phyloP scores from a whole-genome alignment of 2,888 invertebrate genomes.

The Tenodera sinensis region DNA sequence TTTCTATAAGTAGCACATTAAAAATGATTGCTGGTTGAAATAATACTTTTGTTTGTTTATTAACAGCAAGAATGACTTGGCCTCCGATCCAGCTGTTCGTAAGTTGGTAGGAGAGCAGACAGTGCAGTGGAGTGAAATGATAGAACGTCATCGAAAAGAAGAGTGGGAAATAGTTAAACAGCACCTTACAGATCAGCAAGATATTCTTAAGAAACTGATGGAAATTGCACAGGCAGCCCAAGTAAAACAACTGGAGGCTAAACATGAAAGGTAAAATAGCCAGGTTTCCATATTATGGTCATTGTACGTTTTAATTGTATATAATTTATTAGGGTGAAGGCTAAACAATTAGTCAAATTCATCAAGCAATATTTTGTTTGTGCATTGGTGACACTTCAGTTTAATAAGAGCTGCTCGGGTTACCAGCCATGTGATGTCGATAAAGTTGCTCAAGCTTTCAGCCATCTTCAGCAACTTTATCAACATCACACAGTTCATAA shows the following conservation, averaged over 20 bases:
- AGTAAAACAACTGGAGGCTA: conserved; percentile 83
- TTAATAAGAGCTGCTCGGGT: too few relatives aligned
- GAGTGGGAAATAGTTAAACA: conserved; percentile 77
- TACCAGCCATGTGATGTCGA: too few relatives aligned
- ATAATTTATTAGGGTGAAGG: too few relatives aligned
- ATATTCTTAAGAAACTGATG: conserved; percentile 71
- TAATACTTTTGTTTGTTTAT: background rate
- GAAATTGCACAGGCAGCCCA: conserved; percentile 76
- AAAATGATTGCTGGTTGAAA: too few relatives aligned
- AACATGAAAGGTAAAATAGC: conserved; percentile 69
- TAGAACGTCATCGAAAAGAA: conserved; percentile 76
- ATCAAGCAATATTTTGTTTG: too few relatives aligned
- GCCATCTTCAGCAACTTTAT: too few relatives aligned
- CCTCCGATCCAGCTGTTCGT: conserved; percentile 72
- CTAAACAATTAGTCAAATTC: too few relatives aligned
- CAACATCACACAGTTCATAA: too few relatives aligned
- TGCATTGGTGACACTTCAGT: too few relatives aligned
- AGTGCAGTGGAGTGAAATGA: conserved; percentile 89
- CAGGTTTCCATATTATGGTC: background rate
- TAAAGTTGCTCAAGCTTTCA: too few relatives aligned
- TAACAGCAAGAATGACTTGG: conserved; percentile 73
- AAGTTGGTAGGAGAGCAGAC: conserved; percentile 90
- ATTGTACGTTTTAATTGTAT: background rate
- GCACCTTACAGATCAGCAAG: conserved; percentile 52
- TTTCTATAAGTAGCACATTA: too few relatives aligned